Evolutionary conservation across 2,888 invertebrate species (phyloP).

Genomic region (Lagria hirta): DNA sequence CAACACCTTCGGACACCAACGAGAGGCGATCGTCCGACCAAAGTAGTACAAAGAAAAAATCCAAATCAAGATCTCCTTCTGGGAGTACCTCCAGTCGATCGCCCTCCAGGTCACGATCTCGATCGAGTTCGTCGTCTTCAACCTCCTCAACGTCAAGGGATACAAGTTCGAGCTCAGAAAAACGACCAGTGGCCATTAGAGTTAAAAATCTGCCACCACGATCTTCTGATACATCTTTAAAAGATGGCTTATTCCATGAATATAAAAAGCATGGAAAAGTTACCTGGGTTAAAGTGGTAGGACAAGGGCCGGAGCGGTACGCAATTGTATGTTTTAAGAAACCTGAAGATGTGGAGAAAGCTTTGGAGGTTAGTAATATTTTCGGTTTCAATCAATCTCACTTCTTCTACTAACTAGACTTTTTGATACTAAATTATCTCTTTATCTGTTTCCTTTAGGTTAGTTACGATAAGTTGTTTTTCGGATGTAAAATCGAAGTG

Average conservation of each 20-base stretch:
- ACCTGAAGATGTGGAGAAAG: slow-evolving; percentile 95
- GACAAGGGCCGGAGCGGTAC: slow-evolving; percentile 87
- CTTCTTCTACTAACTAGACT: too few relatives aligned
- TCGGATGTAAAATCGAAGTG: slow-evolving; percentile 96
- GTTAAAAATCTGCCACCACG: slow-evolving; percentile 87
- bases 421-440: too few relatives aligned
- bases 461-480: slow-evolving; percentile 96
- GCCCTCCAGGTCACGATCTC: slow-evolving; percentile 57
- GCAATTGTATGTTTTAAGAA: slow-evolving; percentile 96
- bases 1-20: slow-evolving; percentile 48
- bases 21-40: slow-evolving; percentile 34
- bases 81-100: slow-evolving; percentile 59
- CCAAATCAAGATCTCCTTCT: slow-evolving; percentile 56
- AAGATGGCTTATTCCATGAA: slow-evolving; percentile 97
- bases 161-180: slow-evolving; percentile 52
- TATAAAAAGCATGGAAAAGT: slow-evolving; percentile 99
- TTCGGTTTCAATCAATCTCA: too few relatives aligned
- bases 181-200: slow-evolving; percentile 84
- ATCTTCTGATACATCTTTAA: slow-evolving; percentile 90
- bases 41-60: slow-evolving; percentile 45
- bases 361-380: slow-evolving; percentile 89
- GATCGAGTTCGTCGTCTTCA: slow-evolving; percentile 60
- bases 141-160: slow-evolving; percentile 64
- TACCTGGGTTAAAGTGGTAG: slow-evolving; percentile 86
- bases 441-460: too few relatives aligned